A percentile compares a stretch with the other conserved stretches of the same genome.
Conservation (phyloP, 2,113 vertebrate genomes). For the Chlorocebus sabaeus region DNA sequence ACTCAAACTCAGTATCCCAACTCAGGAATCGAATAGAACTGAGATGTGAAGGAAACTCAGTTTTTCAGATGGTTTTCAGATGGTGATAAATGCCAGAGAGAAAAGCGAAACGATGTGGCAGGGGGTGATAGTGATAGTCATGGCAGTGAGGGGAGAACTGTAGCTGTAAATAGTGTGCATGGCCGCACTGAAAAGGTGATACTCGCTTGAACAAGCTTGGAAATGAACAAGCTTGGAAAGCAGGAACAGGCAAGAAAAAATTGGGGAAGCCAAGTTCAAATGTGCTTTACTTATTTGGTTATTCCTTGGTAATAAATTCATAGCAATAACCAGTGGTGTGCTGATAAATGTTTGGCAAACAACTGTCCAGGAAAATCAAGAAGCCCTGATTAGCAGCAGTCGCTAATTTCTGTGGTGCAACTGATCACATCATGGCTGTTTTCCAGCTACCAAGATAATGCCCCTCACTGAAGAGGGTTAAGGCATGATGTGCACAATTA, state of each 20-base stretch:
- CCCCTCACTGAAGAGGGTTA: neutral
- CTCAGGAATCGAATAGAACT: neutral
- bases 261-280: neutral
- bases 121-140: neutral
- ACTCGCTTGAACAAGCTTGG: too few relatives aligned
- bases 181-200: neutral
- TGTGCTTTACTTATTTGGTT: neutral
- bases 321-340: too few relatives aligned
- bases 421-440: accelerated
- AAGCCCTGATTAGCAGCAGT: neutral
- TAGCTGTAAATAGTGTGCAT: accelerated
- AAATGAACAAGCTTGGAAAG: neutral
- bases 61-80: neutral
- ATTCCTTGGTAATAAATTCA: too few relatives aligned
- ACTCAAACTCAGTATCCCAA: neutral
- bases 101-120: neutral
- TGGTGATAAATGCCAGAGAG: neutral
- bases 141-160: accelerated
- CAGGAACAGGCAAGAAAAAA: neutral
- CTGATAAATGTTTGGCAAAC: neutral
- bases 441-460: neutral
- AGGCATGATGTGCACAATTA: neutral
- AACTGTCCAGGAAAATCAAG: too few relatives aligned
- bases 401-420: neutral
- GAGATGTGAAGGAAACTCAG: neutral